Conservation (phyloP, 2,113 vertebrate genomes). For the Caretta caretta region DNA sequence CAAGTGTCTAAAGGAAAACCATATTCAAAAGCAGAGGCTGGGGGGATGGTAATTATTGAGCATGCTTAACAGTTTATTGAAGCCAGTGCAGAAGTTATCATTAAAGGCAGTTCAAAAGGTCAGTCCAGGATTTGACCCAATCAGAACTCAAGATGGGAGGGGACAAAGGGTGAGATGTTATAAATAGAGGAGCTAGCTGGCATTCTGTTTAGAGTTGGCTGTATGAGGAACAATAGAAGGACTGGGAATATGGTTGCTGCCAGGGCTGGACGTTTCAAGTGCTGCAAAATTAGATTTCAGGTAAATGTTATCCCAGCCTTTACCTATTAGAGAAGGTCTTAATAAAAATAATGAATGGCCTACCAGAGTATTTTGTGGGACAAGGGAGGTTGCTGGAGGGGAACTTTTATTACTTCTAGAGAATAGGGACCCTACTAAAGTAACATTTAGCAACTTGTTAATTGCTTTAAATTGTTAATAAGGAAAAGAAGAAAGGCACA, state of each 20-base stretch:
- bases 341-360: not conserved
- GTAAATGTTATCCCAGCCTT: not conserved
- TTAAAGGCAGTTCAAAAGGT: not conserved
- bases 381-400: not conserved
- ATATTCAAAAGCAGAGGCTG: not conserved
- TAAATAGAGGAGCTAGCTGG: not conserved
- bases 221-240: not conserved
- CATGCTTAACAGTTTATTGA: rapidly evolving
- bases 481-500: not conserved
- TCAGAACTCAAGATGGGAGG: not conserved
- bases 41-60: not conserved
- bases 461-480: not conserved
- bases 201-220: rapidly evolving
- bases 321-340: not conserved
- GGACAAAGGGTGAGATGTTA: not conserved
- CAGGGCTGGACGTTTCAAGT: not conserved
- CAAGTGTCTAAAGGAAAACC: not conserved
- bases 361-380: not conserved
- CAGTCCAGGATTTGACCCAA: not conserved
- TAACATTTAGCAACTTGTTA: not conserved
- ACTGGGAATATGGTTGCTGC: not conserved
- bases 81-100: not conserved
- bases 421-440: not conserved
- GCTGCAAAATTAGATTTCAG: not conserved
- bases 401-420: not conserved